Evolutionary conservation across 2,888 invertebrate genomes (phyloP).

Genomic region (Lasioglossum vierecki): DNA sequence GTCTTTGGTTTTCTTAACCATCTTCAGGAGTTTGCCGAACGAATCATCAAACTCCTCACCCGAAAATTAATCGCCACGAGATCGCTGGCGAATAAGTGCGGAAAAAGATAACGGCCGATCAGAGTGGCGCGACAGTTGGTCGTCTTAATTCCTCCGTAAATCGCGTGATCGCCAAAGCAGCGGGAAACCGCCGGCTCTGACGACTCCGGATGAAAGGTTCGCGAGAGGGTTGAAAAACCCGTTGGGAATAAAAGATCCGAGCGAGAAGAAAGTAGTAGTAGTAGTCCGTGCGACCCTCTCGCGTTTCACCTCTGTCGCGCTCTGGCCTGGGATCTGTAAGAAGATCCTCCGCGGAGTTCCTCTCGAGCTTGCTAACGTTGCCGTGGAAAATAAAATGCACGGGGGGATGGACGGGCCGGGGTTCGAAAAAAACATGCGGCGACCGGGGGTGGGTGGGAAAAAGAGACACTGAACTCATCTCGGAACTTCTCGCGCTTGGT

Average conservation of each 20-base stretch:
- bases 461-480: slow-evolving; percentile 49
- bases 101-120: neutral
- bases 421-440: slow-evolving; percentile 3
- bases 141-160: slow-evolving; percentile 53
- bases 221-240: slow-evolving; percentile 5
- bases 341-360: slow-evolving; percentile 51
- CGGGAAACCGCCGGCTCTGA: slow-evolving; percentile 21
- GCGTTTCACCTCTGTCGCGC: slow-evolving; percentile 5
- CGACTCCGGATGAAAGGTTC: slow-evolving; percentile 39
- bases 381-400: slow-evolving; percentile 16
- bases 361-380: slow-evolving; percentile 48
- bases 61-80: neutral
- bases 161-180: slow-evolving; percentile 43
- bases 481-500: slow-evolving; percentile 54
- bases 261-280: slow-evolving; percentile 1
- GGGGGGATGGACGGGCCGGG: neutral
- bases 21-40: neutral
- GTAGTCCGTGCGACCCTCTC: slow-evolving; percentile 25
- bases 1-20: neutral
- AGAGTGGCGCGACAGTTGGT: neutral
- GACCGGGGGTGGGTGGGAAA: slow-evolving; percentile 22
- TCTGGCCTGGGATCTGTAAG: slow-evolving; percentile 37
- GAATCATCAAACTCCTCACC: neutral
- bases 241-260: slow-evolving; percentile 16
- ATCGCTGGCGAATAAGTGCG: neutral